Evolutionary conservation across 2,113 vertebrate species (phyloP).

Genomic region (Trogon melanurus): DNA sequence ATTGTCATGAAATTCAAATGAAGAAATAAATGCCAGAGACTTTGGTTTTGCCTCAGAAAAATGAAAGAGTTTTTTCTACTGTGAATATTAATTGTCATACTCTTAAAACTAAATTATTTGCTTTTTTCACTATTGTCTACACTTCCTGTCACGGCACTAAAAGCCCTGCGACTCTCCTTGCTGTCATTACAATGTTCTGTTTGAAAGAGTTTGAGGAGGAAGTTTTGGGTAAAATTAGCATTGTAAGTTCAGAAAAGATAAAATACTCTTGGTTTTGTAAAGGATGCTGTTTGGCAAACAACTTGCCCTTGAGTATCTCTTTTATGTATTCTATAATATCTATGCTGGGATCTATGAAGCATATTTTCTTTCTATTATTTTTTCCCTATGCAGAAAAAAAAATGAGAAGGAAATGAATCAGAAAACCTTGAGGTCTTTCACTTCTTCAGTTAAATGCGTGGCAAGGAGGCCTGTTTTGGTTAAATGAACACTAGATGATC

Average conservation of each 20-base stretch:
- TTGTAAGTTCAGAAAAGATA: not conserved
- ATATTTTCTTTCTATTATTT: not conserved
- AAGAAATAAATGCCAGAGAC: not conserved
- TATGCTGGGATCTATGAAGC: not conserved
- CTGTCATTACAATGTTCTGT: not conserved
- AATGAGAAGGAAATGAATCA: slow-evolving; percentile 44
- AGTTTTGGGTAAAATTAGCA: not conserved
- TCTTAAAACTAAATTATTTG: slow-evolving; percentile 32
- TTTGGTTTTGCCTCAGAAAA: slow-evolving; percentile 47
- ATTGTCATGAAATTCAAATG: slow-evolving; percentile 50
- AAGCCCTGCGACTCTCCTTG: not conserved
- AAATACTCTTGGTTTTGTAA: slow-evolving; percentile 32
- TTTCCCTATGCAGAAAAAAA: not conserved
- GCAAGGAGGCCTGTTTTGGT: not conserved
- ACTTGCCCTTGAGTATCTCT: slow-evolving; percentile 1
- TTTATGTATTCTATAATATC: not conserved
- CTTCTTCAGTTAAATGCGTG: slow-evolving; percentile 34
- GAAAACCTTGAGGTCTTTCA: slow-evolving; percentile 33
- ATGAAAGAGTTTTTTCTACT: not conserved
- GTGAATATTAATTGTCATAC: slow-evolving; percentile 29
- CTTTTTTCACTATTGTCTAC: slow-evolving; percentile 7
- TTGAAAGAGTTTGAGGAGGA: not conserved
- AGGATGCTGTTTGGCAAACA: not conserved
- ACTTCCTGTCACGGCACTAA: not conserved
- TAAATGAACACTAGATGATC: not conserved